Conservation (phyloP, 2,797 vertebrate genomes). For the Carapus acus region DNA sequence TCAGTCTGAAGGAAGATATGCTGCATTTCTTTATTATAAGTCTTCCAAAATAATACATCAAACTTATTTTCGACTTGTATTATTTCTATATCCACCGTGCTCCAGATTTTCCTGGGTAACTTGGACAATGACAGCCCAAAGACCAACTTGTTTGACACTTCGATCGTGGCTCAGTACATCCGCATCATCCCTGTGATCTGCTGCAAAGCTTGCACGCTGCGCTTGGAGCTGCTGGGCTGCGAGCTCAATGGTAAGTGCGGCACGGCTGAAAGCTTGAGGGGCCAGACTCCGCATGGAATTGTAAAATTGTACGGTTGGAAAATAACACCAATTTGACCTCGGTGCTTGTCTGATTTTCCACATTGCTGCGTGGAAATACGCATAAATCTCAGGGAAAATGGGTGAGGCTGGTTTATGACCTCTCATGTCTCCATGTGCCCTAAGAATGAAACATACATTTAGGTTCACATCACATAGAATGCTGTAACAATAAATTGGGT, state of each 20-base stretch:
- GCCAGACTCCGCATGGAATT: too few relatives aligned
- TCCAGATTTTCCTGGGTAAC: slow-evolving; percentile 86
- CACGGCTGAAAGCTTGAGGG: too few relatives aligned
- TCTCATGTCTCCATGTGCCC: slow-evolving; percentile 1
- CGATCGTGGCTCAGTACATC: slow-evolving; percentile 81
- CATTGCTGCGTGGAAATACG: not conserved
- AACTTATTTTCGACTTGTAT: not conserved
- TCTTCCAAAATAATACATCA: too few relatives aligned
- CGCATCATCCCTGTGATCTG: slow-evolving; percentile 83
- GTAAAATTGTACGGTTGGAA: not conserved
- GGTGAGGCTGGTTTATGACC: slow-evolving; percentile 4
- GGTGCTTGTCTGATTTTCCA: slow-evolving; percentile 2
- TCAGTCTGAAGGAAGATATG: too few relatives aligned
- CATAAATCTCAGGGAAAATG: not conserved
- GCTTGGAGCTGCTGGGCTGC: slow-evolving; percentile 93
- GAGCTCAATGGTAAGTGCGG: slow-evolving; percentile 89
- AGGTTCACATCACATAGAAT: slow-evolving; percentile 9
- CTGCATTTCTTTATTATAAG: too few relatives aligned
- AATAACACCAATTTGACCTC: too few relatives aligned
- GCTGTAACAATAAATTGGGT: slow-evolving; percentile 10
- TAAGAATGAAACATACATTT: too few relatives aligned
- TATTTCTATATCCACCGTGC: not conserved
- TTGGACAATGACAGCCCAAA: slow-evolving; percentile 76
- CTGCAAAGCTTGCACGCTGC: slow-evolving; percentile 84
- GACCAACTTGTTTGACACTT: slow-evolving; percentile 81